Conservation (phyloP, 2,797 vertebrate genomes). For the Etheostoma perlongum region DNA sequence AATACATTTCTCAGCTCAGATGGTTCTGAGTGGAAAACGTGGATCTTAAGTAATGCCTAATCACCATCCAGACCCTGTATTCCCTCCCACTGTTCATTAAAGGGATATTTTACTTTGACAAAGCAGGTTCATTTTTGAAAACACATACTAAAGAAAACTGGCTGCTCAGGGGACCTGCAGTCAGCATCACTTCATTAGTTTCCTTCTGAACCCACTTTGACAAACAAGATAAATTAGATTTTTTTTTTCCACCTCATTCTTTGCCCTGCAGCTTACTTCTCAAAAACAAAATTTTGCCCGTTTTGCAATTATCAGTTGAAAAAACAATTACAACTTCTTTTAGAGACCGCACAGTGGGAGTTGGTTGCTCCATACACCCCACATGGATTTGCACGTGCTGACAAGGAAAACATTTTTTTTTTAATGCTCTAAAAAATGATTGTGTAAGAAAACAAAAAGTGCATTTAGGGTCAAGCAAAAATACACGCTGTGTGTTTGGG, state of each 20-base stretch:
- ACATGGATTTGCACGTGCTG: slow-evolving; percentile 1
- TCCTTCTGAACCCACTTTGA: slow-evolving; percentile 30
- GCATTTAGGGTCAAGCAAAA: slow-evolving; percentile 10
- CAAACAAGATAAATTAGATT: slow-evolving; percentile 43
- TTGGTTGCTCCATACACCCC: neutral
- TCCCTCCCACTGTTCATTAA: slow-evolving; percentile 21
- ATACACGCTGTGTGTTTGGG: slow-evolving; percentile 20
- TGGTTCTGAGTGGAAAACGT: neutral
- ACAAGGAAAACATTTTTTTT: slow-evolving; percentile 21
- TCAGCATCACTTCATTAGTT: slow-evolving; percentile 34
- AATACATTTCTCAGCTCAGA: neutral
- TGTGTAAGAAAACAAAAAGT: slow-evolving; percentile 15
- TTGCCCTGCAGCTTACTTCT: slow-evolving; percentile 27
- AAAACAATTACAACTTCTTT: neutral
- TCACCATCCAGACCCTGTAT: neutral
- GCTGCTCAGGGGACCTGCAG: slow-evolving; percentile 30
- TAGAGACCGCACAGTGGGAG: neutral
- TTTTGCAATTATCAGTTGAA: slow-evolving; percentile 32
- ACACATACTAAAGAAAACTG: slow-evolving; percentile 10
- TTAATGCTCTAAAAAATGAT: slow-evolving; percentile 34
- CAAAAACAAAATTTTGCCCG: neutral
- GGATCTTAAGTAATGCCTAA: neutral
- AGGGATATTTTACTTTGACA: slow-evolving; percentile 25
- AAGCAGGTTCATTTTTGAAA: slow-evolving; percentile 6
- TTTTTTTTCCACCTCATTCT: neutral